Evolutionary conservation across 2,888 invertebrate genomes (phyloP).

Genomic region (Apeira syringaria): DNA sequence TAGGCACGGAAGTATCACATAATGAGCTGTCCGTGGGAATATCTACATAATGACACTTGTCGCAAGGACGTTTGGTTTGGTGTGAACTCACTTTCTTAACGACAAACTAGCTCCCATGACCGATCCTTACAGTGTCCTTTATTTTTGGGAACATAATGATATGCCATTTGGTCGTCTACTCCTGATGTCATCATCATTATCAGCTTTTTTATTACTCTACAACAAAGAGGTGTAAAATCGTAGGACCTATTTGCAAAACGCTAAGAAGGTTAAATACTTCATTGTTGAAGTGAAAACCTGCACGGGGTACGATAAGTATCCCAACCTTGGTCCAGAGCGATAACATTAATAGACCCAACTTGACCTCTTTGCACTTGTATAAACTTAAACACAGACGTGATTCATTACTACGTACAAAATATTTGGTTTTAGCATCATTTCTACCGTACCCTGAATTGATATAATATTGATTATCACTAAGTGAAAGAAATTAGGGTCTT

Average conservation of each 20-base stretch:
- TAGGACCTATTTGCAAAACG: too few species aligned
- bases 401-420: too few species aligned
- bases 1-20: slow-evolving; percentile 53
- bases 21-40: slow-evolving; percentile 62
- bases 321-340: slow-evolving; percentile 48
- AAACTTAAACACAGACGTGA: too few species aligned
- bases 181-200: neutral
- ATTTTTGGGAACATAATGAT: slow-evolving; percentile 23
- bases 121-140: slow-evolving; percentile 34
- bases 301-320: slow-evolving; percentile 18
- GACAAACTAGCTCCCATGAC: slow-evolving; percentile 41
- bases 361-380: slow-evolving; percentile 22
- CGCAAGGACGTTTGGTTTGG: slow-evolving; percentile 39
- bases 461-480: too few species aligned
- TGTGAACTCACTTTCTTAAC: slow-evolving; percentile 40
- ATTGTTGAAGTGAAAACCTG: slow-evolving; percentile 1
- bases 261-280: too few species aligned
- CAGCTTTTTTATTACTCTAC: too few species aligned
- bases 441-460: too few species aligned
- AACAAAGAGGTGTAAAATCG: too few species aligned
- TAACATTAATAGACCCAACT: slow-evolving; percentile 42
- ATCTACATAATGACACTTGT: slow-evolving; percentile 39
- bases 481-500: too few species aligned
- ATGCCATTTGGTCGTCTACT: slow-evolving; percentile 13
- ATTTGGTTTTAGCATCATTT: too few species aligned